Percentiles rank a stretch among this genome's conserved stretches.
These are phyloP conservation scores for Lasioglossum leucozonium DNA, from an alignment of 2,888 invertebrate species.

Conservation along the genomic window DNA sequence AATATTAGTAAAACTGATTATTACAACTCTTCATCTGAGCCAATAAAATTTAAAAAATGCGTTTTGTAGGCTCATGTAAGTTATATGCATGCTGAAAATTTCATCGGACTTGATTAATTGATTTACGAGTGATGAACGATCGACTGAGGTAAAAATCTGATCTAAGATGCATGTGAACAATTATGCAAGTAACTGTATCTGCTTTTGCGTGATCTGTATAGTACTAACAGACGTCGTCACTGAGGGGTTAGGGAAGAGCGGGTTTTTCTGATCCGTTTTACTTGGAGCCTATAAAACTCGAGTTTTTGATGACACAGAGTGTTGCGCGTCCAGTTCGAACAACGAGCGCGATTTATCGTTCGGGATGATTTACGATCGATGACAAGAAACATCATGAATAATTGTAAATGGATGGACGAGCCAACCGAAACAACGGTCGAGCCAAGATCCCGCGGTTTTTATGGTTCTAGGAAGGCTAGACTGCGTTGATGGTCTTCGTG, in stretches of 20 bases:
- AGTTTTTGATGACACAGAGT: not conserved
- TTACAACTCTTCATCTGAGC: too few relatives aligned
- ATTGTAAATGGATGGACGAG: slow-evolving; percentile 19
- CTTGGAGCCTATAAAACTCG: not conserved
- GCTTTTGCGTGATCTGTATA: not conserved
- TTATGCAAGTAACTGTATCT: too few relatives aligned
- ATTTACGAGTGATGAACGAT: too few relatives aligned
- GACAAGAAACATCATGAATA: slow-evolving; percentile 32
- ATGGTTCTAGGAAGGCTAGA: not conserved
- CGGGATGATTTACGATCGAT: slow-evolving; percentile 39
- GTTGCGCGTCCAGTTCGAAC: not conserved
- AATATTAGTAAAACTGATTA: too few relatives aligned
- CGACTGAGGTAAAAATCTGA: too few relatives aligned
- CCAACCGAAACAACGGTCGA: not conserved
- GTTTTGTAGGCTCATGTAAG: too few relatives aligned
- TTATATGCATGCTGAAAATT: too few relatives aligned
- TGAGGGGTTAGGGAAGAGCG: not conserved
- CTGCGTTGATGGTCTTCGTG: not conserved
- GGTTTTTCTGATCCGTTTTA: not conserved
- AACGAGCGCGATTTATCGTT: not conserved
- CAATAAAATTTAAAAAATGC: too few relatives aligned
- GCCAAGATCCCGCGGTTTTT: slow-evolving; percentile 5
- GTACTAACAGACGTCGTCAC: not conserved
- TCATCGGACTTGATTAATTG: too few relatives aligned
- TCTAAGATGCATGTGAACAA: too few relatives aligned